Base-by-base conservation (phyloP, 2,888 invertebrate genomes). In the Cancer borealis region DNA sequence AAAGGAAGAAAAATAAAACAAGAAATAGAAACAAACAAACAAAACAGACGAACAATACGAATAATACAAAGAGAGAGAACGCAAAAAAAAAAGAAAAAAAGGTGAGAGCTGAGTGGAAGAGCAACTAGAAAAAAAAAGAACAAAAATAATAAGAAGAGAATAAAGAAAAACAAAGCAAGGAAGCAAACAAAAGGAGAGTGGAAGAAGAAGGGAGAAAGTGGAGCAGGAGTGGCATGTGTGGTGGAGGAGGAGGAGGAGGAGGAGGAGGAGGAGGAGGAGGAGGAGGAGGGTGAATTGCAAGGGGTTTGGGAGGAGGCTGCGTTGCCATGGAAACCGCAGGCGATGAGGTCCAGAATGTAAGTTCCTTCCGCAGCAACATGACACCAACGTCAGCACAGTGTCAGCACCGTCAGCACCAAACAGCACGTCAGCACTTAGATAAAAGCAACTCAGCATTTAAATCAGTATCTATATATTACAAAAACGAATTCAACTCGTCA, bases 251-350 rank as follows among this genome's bases (percentile, higher is more conserved):
- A 49, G 49, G 88, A 88, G 88, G 30, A 47, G 47, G 88, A 66
- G 66, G 66, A 66, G 66, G 66, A 66, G 17, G 66, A 66, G 66
- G n/a, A 66, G 66, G 39, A 49, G 49, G 88, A 88, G 88, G 39
- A 49, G 49, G 88, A 66, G 66, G 66, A 66, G 66, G n/a, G 17
- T 12, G 66, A 4, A 17, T 12, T n/a, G 30, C 79, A 30, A 8
- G 30, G 26, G 79, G 30, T 66, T 66, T 66, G 30, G 30, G 79
- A 30, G 79, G 26, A 79, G 79, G 12, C 79, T 79, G 30, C 30
- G 79, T 79, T 79, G 30, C 79, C 79, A 79, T 79, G 79, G 79
- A 79, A 30, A 30, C 79, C 30, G 79, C 79, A 6, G 6, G 73
- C n/a, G 4, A 79, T 26, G 79, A 79, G 73, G 73, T 2, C 79